Base-by-base conservation (phyloP, 2,888 invertebrate species). In the Himalopsyche japonica region DNA sequence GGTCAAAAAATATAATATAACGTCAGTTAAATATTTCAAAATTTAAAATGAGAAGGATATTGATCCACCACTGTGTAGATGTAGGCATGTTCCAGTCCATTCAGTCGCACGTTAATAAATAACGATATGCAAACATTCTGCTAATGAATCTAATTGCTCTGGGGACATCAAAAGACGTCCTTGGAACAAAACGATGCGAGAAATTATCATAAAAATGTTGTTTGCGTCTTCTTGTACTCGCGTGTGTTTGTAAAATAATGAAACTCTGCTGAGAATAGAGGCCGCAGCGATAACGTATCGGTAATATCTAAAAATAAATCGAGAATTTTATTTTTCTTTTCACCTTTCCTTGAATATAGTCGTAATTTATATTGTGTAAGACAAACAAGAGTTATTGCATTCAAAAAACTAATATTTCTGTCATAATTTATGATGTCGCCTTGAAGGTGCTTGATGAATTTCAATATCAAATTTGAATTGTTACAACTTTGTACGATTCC, bases 61-160 rank as follows among this genome's bases (percentile, higher is more conserved):
- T 15, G 20, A 57, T 57, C 20, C 57, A 57, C 57, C 57, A 57
- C 57, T 57, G 57, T 20, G 3, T n/a, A 43, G 57, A 57, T 7
- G 57, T 57, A 43, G 43, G 43, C 15, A 24, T 57, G 24, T 57
- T 10, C 24, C 57, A 57, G 10, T 57, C 57, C 20, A 57, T 20
- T 57, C 57, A 57, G 57, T 57, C 20, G 57, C 57, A 57, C 57
- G 57, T 57, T 57, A 20, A 57, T 78, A 57, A 82, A 82, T 82
- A 78, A 82, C 57, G 37, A 82, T 49, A 30, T 78, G 82, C 34
- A 82, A 78, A 82, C 70, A 82, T 20, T 24, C 34, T 34, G 43
- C 57, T 79, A 82, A 78, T 82, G 82, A 79, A 79, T 48, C 37
- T 32, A 79, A 79, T 57, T 82, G 43, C 70, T 77, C 30, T 82